These are phyloP conservation scores for Drosophila mercatorum DNA, from an alignment of 2,888 invertebrate genomes.

Conservation along the genomic window DNA sequence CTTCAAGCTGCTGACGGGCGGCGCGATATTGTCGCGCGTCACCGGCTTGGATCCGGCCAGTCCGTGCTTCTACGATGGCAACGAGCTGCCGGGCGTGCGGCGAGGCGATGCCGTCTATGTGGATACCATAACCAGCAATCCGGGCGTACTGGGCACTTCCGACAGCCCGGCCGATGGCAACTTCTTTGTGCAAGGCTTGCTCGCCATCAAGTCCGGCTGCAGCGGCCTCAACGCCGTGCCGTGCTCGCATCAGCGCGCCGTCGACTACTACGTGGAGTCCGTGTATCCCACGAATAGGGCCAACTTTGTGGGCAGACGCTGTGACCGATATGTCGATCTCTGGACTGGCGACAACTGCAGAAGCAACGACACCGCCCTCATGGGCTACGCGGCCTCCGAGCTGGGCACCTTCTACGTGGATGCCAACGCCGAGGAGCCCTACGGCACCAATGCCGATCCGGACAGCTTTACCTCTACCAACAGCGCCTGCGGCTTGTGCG, in stretches of 20 bases:
- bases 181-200: constrained; percentile 12
- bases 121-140: constrained; percentile 6
- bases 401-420: constrained; percentile 16
- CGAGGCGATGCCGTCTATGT: constrained; percentile 12
- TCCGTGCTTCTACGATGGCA: constrained; percentile 21
- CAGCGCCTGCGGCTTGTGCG: constrained; percentile 3
- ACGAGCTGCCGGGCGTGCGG: constrained; percentile 22
- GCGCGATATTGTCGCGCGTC: constrained; percentile 1
- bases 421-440: constrained; percentile 3
- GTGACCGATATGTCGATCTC: constrained; percentile 7
- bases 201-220: constrained; percentile 5
- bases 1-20: constrained; percentile 6
- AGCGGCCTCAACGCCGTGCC: not conserved
- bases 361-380: not conserved
- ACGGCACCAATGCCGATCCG: constrained; percentile 8
- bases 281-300: constrained; percentile 6
- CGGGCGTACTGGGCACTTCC: constrained; percentile 3
- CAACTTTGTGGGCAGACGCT: constrained; percentile 11
- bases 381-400: constrained; percentile 9
- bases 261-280: constrained; percentile 13
- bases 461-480: constrained; percentile 5
- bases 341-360: constrained; percentile 10
- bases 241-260: constrained; percentile 20
- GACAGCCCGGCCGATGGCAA: constrained; percentile 6
- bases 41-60: constrained; percentile 18